A percentile compares a stretch with the other conserved stretches of the same genome.
Conservation (phyloP, 2,797 vertebrate species). For the Allobates femoralis region DNA sequence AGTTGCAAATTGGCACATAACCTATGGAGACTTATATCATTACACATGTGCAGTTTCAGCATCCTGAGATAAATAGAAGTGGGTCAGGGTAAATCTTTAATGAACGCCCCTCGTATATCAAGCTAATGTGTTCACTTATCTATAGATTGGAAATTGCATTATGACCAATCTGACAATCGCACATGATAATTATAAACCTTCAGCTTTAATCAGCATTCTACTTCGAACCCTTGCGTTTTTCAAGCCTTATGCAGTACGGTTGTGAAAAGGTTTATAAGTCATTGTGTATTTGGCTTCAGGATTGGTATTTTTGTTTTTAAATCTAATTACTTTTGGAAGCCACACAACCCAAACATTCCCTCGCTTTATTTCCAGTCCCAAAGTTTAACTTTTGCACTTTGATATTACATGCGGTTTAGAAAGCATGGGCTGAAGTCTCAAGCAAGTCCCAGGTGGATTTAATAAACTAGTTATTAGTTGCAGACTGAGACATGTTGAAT, state of each 20-base stretch:
- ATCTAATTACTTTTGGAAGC: conserved; percentile 55
- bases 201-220: conserved; percentile 12
- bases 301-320: conserved; percentile 54
- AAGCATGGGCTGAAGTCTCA: neutral
- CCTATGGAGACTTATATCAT: too few relatives aligned
- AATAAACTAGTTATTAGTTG: conserved; percentile 22
- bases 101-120: too few relatives aligned
- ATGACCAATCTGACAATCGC: neutral
- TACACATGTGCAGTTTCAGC: too few relatives aligned
- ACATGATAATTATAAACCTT: neutral
- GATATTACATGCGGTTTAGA: conserved; percentile 20
- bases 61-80: too few relatives aligned
- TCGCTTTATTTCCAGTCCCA: conserved; percentile 13
- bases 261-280: conserved; percentile 32
- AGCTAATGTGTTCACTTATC: neutral
- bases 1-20: too few relatives aligned
- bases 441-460: conserved; percentile 37
- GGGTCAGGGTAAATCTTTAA: too few relatives aligned
- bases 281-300: conserved; percentile 39
- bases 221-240: neutral
- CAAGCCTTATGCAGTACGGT: neutral
- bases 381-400: conserved; percentile 27
- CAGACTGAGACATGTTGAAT: neutral
- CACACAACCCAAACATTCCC: conserved; percentile 51
- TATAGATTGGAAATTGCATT: neutral